These are phyloP conservation scores for Ophion ellenae DNA, from an alignment of 2,888 invertebrate genomes.

Conservation along the genomic window DNA sequence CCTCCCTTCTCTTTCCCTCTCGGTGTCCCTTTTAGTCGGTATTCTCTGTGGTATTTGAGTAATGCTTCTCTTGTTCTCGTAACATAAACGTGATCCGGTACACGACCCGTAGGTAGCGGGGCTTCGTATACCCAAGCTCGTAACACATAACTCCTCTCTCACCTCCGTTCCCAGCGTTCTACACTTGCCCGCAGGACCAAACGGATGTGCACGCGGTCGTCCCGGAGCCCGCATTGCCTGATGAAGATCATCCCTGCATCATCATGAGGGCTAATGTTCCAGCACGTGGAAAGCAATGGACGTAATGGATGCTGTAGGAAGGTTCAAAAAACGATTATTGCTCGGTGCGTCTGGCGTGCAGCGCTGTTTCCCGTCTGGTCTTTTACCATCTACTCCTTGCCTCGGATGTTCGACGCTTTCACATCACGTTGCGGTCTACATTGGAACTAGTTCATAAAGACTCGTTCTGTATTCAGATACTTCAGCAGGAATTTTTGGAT, in stretches of 20 bases:
- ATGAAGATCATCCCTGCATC: conserved; percentile 50
- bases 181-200: conserved; percentile 20
- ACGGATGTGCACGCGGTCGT: conserved; percentile 54
- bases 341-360: not conserved
- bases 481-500: too few relatives aligned
- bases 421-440: too few relatives aligned
- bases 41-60: conserved; percentile 63
- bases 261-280: conserved; percentile 35
- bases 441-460: too few relatives aligned
- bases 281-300: conserved; percentile 7
- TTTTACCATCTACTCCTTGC: too few relatives aligned
- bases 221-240: conserved; percentile 18
- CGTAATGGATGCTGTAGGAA: not conserved
- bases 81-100: conserved; percentile 64
- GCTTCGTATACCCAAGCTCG: conserved; percentile 52
- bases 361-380: not conserved
- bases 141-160: conserved; percentile 56
- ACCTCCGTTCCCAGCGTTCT: conserved; percentile 11
- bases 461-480: too few relatives aligned
- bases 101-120: conserved; percentile 38
- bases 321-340: not conserved
- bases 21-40: not conserved
- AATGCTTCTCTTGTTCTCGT: conserved; percentile 57
- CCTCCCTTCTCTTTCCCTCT: not conserved
- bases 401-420: too few relatives aligned